These are phyloP conservation scores for Torymus tubicola DNA, from an alignment of 2,888 invertebrate genomes.

Conservation along the genomic window DNA sequence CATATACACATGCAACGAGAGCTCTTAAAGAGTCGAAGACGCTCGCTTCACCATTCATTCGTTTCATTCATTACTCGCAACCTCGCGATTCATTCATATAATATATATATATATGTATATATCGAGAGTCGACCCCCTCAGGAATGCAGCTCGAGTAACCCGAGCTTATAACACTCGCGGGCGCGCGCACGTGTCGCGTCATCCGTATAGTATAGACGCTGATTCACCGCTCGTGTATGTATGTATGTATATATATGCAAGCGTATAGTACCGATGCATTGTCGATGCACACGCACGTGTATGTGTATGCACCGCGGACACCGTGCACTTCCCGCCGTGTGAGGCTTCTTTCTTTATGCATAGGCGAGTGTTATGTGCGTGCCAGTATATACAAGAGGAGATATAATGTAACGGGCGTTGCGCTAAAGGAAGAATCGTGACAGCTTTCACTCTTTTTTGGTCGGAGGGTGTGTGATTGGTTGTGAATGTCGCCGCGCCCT, in stretches of 20 bases:
- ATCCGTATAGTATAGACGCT: not conserved
- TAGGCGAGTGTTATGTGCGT: not conserved
- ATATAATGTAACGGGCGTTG: too few species aligned
- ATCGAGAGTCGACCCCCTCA: too few species aligned
- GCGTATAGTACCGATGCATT: not conserved
- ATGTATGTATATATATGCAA: not conserved
- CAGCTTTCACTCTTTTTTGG: too few species aligned
- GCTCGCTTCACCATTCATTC: too few species aligned
- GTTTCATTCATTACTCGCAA: not conserved
- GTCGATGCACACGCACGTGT: not conserved
- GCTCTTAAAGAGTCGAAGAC: too few species aligned
- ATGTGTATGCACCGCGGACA: not conserved
- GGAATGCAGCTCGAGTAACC: conserved; percentile 16
- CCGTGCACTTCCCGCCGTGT: conserved; percentile 17
- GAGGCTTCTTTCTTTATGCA: conserved; percentile 3
- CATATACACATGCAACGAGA: too few species aligned
- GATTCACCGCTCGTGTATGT: not conserved
- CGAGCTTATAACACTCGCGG: not conserved
- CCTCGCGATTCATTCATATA: not conserved
- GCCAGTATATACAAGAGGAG: too few species aligned
- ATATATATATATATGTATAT: too few species aligned
- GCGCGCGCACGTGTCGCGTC: not conserved
- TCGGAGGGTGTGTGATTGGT: too few species aligned
- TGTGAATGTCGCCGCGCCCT: too few species aligned
- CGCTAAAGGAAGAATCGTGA: too few species aligned